Percentiles rank a stretch among this genome's conserved stretches.
Evolutionary conservation across 2,888 invertebrate species (phyloP).

Genomic region (Heliconius erato): DNA sequence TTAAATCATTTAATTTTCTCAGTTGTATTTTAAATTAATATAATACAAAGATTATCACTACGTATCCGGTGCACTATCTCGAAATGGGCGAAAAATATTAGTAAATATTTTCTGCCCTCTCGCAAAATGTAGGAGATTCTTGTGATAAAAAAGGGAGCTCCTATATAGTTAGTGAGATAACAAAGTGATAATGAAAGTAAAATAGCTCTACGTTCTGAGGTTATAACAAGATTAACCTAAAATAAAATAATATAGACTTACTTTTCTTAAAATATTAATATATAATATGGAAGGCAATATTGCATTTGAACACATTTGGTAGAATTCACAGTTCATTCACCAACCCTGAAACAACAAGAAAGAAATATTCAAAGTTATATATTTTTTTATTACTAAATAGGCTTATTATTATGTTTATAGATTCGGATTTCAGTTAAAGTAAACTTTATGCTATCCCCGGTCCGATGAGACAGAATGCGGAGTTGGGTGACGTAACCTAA

Average conservation of each 20-base stretch:
- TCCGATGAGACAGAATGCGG: neutral
- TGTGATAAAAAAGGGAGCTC: neutral
- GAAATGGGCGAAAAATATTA: neutral
- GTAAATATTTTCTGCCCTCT: neutral
- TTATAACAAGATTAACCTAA: neutral
- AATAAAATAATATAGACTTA: conserved; percentile 32
- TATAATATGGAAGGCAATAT: conserved; percentile 65
- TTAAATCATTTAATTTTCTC: too few relatives aligned
- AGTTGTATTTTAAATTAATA: too few relatives aligned
- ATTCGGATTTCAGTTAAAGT: too few relatives aligned
- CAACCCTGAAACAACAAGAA: conserved; percentile 68
- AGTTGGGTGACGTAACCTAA: neutral
- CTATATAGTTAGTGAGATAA: neutral
- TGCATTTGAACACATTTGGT: conserved; percentile 77
- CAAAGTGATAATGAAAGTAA: neutral
- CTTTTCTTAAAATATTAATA: conserved; percentile 43
- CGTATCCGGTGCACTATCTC: neutral
- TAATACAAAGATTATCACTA: neutral
- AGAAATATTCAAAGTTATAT: neutral
- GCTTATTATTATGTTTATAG: too few relatives aligned
- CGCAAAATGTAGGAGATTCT: neutral
- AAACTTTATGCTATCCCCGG: neutral
- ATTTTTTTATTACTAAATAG: too few relatives aligned
- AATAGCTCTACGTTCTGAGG: neutral
- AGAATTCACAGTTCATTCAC: conserved; percentile 57